Evolutionary conservation across 30 jellyfish, hydroid and myxozoan genomes (phyloP).

Genomic region (Aurelia aurita): DNA sequence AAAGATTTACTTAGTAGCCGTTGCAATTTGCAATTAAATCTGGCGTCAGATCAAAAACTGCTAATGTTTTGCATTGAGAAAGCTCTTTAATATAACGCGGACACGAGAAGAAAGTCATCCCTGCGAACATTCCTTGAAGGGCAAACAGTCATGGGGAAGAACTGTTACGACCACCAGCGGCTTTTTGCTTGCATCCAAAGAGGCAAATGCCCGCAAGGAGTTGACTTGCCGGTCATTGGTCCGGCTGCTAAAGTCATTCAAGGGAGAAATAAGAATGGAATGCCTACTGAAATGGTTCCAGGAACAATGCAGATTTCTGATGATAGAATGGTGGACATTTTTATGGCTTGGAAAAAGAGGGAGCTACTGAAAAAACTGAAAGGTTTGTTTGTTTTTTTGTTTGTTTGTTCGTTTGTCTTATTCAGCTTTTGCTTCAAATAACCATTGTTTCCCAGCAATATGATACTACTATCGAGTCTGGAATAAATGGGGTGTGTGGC

Average conservation of each 20-base stretch:
- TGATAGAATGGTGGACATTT: slow-evolving; percentile 47
- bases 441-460: too few relatives aligned
- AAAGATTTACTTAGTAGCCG: too few relatives aligned
- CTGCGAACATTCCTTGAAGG: background rate
- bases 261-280: slow-evolving; percentile 13
- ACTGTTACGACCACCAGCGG: slow-evolving; percentile 58
- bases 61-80: too few relatives aligned
- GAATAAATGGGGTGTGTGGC: too few relatives aligned
- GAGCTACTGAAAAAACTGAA: background rate
- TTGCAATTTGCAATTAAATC: too few relatives aligned
- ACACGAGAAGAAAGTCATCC: slow-evolving; percentile 1
- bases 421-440: too few relatives aligned
- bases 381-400: too few relatives aligned
- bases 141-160: slow-evolving; percentile 16
- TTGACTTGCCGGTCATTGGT: slow-evolving; percentile 47
- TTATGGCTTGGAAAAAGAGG: slow-evolving; percentile 3
- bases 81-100: background rate
- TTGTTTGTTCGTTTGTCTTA: too few relatives aligned
- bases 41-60: too few relatives aligned
- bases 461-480: too few relatives aligned
- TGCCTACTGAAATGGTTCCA: background rate
- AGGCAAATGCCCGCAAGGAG: slow-evolving; percentile 62
- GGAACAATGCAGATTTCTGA: slow-evolving; percentile 33
- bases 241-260: slow-evolving; percentile 42
- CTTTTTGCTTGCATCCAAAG: slow-evolving; percentile 52